phyloP scores from a whole-genome alignment of 2,888 invertebrate species.

The Melanotus villosus region DNA sequence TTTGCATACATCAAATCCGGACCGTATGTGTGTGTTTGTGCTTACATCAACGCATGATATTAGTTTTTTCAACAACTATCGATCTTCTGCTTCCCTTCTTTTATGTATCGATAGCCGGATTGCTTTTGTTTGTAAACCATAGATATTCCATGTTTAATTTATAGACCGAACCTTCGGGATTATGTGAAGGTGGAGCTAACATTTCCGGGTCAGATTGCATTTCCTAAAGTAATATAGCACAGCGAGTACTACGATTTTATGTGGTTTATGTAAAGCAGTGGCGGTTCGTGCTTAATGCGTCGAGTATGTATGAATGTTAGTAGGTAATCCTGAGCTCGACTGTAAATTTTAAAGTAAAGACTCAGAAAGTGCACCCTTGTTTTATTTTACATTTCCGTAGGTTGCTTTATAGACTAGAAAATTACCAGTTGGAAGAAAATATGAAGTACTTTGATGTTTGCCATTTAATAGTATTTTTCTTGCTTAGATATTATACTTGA shows the following conservation, averaged over 20 bases:
- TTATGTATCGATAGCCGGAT: background rate
- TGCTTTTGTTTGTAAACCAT: slow-evolving; percentile 15
- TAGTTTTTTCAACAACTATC: slow-evolving; percentile 32
- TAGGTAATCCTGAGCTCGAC: too few species aligned
- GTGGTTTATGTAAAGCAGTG: slow-evolving; percentile 1
- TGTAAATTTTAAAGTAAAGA: too few species aligned
- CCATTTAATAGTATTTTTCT: too few species aligned
- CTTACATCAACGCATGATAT: slow-evolving; percentile 35
- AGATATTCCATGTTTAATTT: slow-evolving; percentile 26
- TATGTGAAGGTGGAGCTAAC: background rate
- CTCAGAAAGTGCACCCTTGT: too few species aligned
- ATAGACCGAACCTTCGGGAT: background rate
- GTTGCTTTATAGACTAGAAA: too few species aligned
- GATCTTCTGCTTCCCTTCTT: background rate
- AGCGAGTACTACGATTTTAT: background rate
- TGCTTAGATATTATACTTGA: too few species aligned
- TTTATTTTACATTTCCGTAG: too few species aligned
- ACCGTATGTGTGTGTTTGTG: slow-evolving; percentile 22
- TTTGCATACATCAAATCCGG: slow-evolving; percentile 31
- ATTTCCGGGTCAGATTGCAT: background rate
- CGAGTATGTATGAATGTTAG: too few species aligned
- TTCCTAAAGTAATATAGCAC: slow-evolving; percentile 1
- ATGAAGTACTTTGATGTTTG: too few species aligned
- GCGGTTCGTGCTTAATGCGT: background rate
- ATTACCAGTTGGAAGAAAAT: too few species aligned